Conservation (phyloP, 2,113 vertebrate genomes). For the Sander vitreus region DNA sequence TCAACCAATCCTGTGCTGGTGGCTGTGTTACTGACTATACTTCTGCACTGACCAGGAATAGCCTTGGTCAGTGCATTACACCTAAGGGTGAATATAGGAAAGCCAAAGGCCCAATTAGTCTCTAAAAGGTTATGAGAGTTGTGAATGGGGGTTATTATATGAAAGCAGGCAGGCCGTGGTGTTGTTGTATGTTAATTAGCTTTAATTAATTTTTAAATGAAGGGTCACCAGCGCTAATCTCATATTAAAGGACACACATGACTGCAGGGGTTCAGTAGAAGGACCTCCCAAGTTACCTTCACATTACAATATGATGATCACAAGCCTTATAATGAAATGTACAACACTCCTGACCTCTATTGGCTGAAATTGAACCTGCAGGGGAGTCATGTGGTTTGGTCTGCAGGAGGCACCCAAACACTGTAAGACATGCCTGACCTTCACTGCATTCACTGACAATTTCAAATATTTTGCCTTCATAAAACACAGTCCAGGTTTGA, state of each 20-base stretch:
- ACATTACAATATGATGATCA: background rate
- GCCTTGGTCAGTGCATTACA: constrained; percentile 1
- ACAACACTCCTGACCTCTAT: constrained; percentile 60
- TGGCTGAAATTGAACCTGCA: constrained; percentile 38
- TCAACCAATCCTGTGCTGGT: too few species aligned
- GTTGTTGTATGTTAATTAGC: constrained; percentile 45
- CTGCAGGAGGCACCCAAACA: background rate
- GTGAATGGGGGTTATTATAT: constrained; percentile 31
- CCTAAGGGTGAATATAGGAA: background rate
- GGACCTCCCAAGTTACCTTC: background rate
- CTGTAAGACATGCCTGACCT: background rate
- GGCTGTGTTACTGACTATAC: background rate
- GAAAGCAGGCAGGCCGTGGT: constrained; percentile 4
- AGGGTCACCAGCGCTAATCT: constrained; percentile 17
- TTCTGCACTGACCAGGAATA: background rate
- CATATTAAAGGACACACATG: constrained; percentile 37
- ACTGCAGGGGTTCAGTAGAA: constrained; percentile 19
- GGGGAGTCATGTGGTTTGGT: background rate
- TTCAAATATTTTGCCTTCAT: background rate
- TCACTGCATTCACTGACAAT: background rate
- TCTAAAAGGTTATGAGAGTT: constrained; percentile 8
- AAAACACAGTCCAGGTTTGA: background rate
- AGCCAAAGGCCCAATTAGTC: background rate
- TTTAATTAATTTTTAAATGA: constrained; percentile 31
- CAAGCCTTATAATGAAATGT: constrained; percentile 6